Evolutionary conservation across 2,888 invertebrate species (phyloP).

Genomic region (Cylindroiulus punctatus): DNA sequence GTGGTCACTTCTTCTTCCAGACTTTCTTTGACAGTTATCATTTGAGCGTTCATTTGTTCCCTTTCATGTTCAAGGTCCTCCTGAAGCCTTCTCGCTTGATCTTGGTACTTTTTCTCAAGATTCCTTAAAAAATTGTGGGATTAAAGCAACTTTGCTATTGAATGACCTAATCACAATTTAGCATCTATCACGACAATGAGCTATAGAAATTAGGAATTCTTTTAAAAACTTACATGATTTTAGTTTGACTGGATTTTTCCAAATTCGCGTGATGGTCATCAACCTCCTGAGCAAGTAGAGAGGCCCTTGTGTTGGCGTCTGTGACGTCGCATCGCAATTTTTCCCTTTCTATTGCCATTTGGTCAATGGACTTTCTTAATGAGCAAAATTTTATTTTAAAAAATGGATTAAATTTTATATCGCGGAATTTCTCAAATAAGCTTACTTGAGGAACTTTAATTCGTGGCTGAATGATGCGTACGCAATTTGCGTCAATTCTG

Average conservation of each 20-base stretch:
- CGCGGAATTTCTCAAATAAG: neutral
- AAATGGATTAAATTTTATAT: neutral
- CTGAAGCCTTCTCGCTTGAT: constrained; percentile 77
- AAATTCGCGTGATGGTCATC: constrained; percentile 88
- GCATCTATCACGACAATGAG: no score
- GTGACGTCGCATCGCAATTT: constrained; percentile 81
- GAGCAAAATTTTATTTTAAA: constrained; percentile 17
- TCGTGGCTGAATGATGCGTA: constrained; percentile 56
- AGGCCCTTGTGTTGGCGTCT: constrained; percentile 84
- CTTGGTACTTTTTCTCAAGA: constrained; percentile 80
- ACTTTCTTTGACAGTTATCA: constrained; percentile 64
- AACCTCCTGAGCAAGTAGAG: constrained; percentile 85
- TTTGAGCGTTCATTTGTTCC: constrained; percentile 74
- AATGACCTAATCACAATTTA: neutral
- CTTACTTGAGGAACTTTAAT: constrained; percentile 55
- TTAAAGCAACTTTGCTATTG: neutral
- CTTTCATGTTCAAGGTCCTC: constrained; percentile 78
- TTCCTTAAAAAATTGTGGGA: constrained; percentile 67
- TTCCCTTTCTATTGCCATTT: constrained; percentile 79
- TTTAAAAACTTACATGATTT: constrained; percentile 69
- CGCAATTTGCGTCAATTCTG: constrained; percentile 56
- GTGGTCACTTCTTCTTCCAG: constrained; percentile 75
- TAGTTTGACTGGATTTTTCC: constrained; percentile 78
- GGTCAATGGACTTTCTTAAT: constrained; percentile 71
- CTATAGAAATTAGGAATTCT: neutral